Percentiles rank a stretch among this genome's conserved stretches.
Evolutionary conservation across 2,888 invertebrate species (phyloP).

Genomic region (Polymixis lichenea): DNA sequence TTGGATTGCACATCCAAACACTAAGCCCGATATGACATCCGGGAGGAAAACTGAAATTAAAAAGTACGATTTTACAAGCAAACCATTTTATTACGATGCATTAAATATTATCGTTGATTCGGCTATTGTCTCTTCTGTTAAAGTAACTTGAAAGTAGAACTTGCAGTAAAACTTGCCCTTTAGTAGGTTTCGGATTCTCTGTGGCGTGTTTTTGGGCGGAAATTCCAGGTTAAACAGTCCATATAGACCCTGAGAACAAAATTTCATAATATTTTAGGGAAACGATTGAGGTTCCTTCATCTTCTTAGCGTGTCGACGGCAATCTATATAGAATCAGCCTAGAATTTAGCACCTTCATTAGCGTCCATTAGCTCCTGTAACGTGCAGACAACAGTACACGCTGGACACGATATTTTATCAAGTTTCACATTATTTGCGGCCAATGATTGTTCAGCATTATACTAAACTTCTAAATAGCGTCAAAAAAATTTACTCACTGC

Average conservation of each 20-base stretch:
- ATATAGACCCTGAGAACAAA: constrained; percentile 57
- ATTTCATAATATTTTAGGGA: not conserved
- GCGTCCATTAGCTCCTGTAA: too few relatives aligned
- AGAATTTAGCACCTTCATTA: too few relatives aligned
- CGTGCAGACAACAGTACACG: too few relatives aligned
- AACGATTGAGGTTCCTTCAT: not conserved
- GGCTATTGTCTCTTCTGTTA: constrained; percentile 38
- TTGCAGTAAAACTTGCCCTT: constrained; percentile 24
- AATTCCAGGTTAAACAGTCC: constrained; percentile 58
- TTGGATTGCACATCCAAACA: not conserved
- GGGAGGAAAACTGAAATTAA: not conserved
- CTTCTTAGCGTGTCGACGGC: too few relatives aligned
- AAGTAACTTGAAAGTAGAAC: constrained; percentile 3
- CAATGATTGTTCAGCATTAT: too few relatives aligned
- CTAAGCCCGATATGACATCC: not conserved
- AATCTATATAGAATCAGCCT: too few relatives aligned
- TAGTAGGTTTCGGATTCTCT: not conserved
- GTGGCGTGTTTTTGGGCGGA: constrained; percentile 64
- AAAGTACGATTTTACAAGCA: not conserved
- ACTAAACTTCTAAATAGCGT: not conserved
- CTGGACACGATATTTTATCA: too few relatives aligned
- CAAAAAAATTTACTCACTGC: constrained; percentile 34
- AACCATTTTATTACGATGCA: not conserved
- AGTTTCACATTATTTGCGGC: too few relatives aligned
- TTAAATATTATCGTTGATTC: constrained; percentile 7